Conservation (phyloP, 2,888 invertebrate species). For the Apeira syringaria region DNA sequence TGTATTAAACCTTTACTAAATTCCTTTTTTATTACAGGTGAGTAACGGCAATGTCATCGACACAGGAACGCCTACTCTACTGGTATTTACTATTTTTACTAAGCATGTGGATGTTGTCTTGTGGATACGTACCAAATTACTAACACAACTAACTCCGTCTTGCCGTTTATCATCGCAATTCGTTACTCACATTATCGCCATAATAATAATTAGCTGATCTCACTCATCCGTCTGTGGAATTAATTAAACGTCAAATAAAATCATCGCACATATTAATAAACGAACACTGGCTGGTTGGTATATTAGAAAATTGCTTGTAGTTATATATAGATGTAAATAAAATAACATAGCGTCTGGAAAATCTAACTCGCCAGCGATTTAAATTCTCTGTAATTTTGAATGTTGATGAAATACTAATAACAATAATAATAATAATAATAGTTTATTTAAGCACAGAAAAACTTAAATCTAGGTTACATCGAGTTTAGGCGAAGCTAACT, state of each 20-base stretch:
- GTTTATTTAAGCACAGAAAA: no score
- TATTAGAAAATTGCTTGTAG: constrained; percentile 19
- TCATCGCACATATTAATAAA: constrained; percentile 14
- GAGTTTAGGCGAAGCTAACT: no score
- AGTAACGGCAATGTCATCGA: constrained; percentile 84
- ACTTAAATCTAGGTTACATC: no score
- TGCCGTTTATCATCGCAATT: constrained; percentile 12
- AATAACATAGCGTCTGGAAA: no score
- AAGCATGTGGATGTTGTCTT: constrained; percentile 47
- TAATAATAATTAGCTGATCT: constrained; percentile 29
- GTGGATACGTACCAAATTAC: constrained; percentile 18
- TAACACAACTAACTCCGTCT: constrained; percentile 14
- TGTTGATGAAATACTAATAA: no score
- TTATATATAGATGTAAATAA: no score
- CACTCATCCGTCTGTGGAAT: constrained; percentile 30
- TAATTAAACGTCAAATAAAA: constrained; percentile 22
- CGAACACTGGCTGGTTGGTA: constrained; percentile 16
- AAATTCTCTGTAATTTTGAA: no score
- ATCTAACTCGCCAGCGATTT: no score
- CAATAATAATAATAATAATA: no score
- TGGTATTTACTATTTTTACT: constrained; percentile 72
- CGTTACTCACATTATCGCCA: constrained; percentile 27
- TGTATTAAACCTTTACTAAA: no score
- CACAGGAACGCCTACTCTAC: constrained; percentile 79
- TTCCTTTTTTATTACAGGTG: constrained; percentile 64